Evolutionary conservation across 2,797 vertebrate genomes (phyloP), one percentile per base, ranked within the genome.

Genomic region (Zenarchopterus dispar): DNA sequence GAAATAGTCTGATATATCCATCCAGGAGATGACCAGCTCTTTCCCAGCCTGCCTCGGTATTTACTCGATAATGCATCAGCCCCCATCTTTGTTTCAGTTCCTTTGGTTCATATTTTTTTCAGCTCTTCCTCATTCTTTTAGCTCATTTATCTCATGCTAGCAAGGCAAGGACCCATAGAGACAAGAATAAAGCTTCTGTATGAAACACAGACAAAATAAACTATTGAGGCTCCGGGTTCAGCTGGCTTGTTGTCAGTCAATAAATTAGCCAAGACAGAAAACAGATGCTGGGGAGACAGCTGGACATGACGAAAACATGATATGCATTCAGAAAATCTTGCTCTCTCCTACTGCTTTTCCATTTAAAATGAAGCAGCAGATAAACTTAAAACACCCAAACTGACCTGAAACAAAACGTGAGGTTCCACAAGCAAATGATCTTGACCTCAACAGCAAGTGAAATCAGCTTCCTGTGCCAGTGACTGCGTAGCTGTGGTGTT

Each of bases 201-300:
- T 26, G 43, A 75, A 58, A 44, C 49, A 47, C 59, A 64, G 65
- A 71, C 68, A 42, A 28, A 51, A 62, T 66, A 65, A 74, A 60
- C 31, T 70, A n/a, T 55, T 26, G 22, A 46, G 65, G 59, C 53
- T 59, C 22, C 56, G 72, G 28, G 49, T 77, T 69, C 49, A 59
- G 54, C 62, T 57, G 65, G 75, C 46, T 22, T 18, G 5, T 36
- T 31, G 67, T 73, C 75, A 55, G 56, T 75, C 70, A 68, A 53
- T 77, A 69, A 80, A 81, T 85, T 75, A 62, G 59, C 16, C 56
- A 8, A 62, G 73, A 85, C 70, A 70, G 62, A 77, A 75, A 74
- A 65, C 76, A 80, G 83, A 77, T 83, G 77, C 43, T 10, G 33
- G 26, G 31, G 24, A 63, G 48, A 52, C 0, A 2, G 46, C 63